A percentile compares a stretch with the other conserved stretches of the same genome.
phyloP scores from a whole-genome alignment of 2,888 invertebrate genomes.

The Drosophila silvestris region DNA sequence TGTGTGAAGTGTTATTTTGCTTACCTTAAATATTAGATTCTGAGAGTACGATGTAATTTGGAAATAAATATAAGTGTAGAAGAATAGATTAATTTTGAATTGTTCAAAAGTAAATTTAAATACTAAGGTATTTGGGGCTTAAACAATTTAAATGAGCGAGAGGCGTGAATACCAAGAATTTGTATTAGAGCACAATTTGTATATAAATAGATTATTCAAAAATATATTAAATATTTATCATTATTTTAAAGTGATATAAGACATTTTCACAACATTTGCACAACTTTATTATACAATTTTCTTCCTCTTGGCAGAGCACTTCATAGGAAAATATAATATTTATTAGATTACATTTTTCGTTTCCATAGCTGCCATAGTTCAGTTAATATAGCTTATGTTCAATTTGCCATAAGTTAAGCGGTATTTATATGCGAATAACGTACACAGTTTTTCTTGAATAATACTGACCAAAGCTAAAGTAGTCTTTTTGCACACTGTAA shows the following conservation, averaged over 20 bases:
- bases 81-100: background rate
- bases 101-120: background rate
- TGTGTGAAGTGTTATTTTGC: background rate
- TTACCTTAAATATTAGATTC: background rate
- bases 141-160: background rate
- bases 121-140: background rate
- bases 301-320: background rate
- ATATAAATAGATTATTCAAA: background rate
- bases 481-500: constrained; percentile 10
- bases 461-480: background rate
- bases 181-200: background rate
- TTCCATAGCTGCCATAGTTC: background rate
- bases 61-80: background rate
- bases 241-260: background rate
- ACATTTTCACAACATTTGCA: rapidly evolving
- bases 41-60: background rate
- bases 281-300: background rate
- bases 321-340: background rate
- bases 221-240: background rate
- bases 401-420: background rate
- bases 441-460: background rate
- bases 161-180: background rate
- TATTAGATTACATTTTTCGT: background rate
- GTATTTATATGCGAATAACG: background rate
- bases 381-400: background rate